Evolutionary conservation across 2,797 vertebrate species (phyloP), one percentile per base, ranked within the genome.

Genomic region (Cygnus olor): DNA sequence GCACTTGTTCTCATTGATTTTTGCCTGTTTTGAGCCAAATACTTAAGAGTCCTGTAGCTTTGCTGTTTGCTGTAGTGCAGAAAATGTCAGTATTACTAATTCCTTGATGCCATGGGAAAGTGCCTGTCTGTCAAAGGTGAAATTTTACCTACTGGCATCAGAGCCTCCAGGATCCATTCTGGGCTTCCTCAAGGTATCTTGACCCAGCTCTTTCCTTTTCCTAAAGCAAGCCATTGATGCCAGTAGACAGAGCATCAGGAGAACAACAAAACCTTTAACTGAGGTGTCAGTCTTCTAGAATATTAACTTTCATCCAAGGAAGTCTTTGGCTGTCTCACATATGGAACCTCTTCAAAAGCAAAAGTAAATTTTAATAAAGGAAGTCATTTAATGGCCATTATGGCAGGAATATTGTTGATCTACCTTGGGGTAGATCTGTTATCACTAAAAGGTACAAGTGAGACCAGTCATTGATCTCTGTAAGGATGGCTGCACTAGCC

Each of bases 401-500:
- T 17, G 44, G 4, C 63, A 68, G 49, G 58, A 57, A 80, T 47
- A 74, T 57, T 40, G 25, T 42, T 49, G 90, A 72, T 58, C 69
- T 36, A 18, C 24, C 15, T 70, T 77, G 61, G 45, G 22, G 10
- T 80, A 44, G 30, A 28, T 66, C 32, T 64, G 32, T 72, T 77
- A 44, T 40, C 34, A 77, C 32, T 36, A 25, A 86, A 68, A 28
- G 56, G 72, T 4, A 44, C 69, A 92, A 94, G 86, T 69, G 72
- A 80, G 69, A 68, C 53, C 86, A 80, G 71, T 73, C 66, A 84
- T 45, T 1, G 24, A 36, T 79, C 74, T 88, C 60, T 81, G 82
- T 88, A 77, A 86, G 92, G 79, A 82, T 91, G 84, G 85, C 82
- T 93, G 66, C 77, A 91, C 58, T 69, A 70, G 42, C 38, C 57